Evolutionary conservation across 2,888 invertebrate species (phyloP), one percentile per base, ranked within the genome.

Genomic region (Hemistola chrysoprasaria): DNA sequence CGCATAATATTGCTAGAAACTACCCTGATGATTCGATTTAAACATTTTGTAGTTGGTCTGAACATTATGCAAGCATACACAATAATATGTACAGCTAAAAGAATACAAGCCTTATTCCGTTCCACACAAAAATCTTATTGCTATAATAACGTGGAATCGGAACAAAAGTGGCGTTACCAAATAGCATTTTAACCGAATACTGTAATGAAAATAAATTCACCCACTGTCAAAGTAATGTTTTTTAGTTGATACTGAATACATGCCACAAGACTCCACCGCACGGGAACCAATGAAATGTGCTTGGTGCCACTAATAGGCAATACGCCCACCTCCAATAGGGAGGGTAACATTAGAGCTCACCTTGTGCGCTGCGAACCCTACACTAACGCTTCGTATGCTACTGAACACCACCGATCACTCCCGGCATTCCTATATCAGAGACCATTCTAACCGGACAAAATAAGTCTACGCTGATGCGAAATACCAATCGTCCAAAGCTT

Each of bases 271-370:
- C 73, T 78, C 78, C 78, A 75, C 74, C 69, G 69, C 78, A 75
- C 73, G 69, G 69, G 63, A 74, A 73, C 76, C 46, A 74, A 72
- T 65, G 74, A 76, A 78, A 81, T 78, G 84, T 87, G 86, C 85
- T 85, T 83, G 84, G 82, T 82, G 86, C 86, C 86, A 78, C 78
- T 75, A 80, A 75, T 84, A 82, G 87, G 87, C 87, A 86, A 88
- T 80, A 87, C 85, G 87, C 87, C 87, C 87, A 86, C 86, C 87
- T 86, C 87, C 88, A 88, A 88, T 87, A 88, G 86, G 85, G 88
- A 86, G 86, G 82, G 79, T 83, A 81, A 83, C 81, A 82, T 81
- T 71, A 84, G 85, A 85, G 86, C 85, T 85, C 87, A 80, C 86
- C 84, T 87, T 88, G 88, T 88, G 88, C 88, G 88, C 83, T 86